A percentile compares a stretch with the other conserved stretches of the same genome.
Conservation (phyloP, 2,888 invertebrate genomes). For the Branchipolynoe longqiensis region DNA sequence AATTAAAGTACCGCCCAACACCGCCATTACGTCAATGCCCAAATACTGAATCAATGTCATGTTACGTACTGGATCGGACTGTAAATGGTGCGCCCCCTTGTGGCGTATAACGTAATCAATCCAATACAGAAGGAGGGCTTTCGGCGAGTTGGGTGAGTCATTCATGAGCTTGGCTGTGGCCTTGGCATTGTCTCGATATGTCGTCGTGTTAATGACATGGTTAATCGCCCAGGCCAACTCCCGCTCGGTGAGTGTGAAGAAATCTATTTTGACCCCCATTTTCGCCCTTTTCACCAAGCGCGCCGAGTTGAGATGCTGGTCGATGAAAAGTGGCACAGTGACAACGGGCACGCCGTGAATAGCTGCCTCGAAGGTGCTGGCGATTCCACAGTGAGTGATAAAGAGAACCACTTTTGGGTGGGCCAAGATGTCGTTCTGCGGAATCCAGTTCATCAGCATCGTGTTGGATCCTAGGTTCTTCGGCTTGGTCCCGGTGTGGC, state of each 20-base stretch:
- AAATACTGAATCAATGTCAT: constrained; percentile 28
- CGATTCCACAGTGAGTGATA: constrained; percentile 59
- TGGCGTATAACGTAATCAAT: constrained; percentile 46
- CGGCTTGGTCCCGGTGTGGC: constrained; percentile 31
- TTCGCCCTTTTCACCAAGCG: constrained; percentile 14
- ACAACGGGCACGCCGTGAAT: constrained; percentile 50
- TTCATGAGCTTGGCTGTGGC: constrained; percentile 29
- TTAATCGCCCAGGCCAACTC: constrained; percentile 1
- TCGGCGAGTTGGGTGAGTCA: constrained; percentile 6
- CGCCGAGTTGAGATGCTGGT: constrained; percentile 41
- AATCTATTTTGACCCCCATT: constrained; percentile 21
- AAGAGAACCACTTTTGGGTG: constrained; percentile 48
- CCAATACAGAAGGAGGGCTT: constrained; percentile 24
- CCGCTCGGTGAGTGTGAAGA: neutral
- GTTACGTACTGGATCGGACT: neutral
- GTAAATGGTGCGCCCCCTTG: constrained; percentile 34
- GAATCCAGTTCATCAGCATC: constrained; percentile 46
- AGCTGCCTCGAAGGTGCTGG: constrained; percentile 47
- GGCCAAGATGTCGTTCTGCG: constrained; percentile 54
- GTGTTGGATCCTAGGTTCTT: constrained; percentile 39
- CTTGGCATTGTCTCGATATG: constrained; percentile 44
- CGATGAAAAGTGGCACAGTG: constrained; percentile 51
- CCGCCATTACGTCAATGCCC: constrained; percentile 7
- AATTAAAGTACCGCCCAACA: neutral
- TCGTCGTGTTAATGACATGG: constrained; percentile 9